Conservation (phyloP, 2,888 invertebrate genomes). For the Dysmachus trigonus region DNA sequence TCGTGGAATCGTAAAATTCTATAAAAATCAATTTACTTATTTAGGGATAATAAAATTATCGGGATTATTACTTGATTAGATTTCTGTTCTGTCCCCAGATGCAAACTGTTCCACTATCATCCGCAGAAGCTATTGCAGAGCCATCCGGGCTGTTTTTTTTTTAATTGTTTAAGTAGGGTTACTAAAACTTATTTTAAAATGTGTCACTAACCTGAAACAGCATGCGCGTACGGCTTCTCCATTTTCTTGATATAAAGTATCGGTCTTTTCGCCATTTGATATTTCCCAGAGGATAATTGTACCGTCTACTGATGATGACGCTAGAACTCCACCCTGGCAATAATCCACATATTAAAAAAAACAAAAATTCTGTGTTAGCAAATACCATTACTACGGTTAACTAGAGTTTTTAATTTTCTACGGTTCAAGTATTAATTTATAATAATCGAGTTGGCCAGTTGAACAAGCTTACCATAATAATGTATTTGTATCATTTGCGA, state of each 20-base stretch:
- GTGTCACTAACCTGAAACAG: conserved; percentile 52
- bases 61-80: conserved; percentile 68
- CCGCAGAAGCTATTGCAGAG: conserved; percentile 72
- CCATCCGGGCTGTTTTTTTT: conserved; percentile 70
- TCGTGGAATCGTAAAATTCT: conserved; percentile 67
- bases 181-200: neutral
- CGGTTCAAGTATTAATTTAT: too few species aligned
- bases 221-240: conserved; percentile 71
- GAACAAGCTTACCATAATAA: too few species aligned
- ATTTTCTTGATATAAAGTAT: conserved; percentile 73
- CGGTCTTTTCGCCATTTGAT: conserved; percentile 69
- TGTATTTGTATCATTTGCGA: too few species aligned
- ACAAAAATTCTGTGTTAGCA: too few species aligned
- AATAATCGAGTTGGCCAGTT: too few species aligned
- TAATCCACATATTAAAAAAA: neutral
- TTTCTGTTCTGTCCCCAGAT: conserved; percentile 72
- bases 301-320: conserved; percentile 78
- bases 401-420: too few species aligned
- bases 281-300: conserved; percentile 75
- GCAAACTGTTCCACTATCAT: conserved; percentile 76
- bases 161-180: neutral
- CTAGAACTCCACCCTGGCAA: conserved; percentile 70
- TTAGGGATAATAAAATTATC: neutral
- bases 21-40: neutral
- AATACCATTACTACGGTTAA: too few species aligned